These are phyloP conservation scores for Mionectes macconnelli DNA, from an alignment of 2,113 vertebrate species.

Conservation along the genomic window DNA sequence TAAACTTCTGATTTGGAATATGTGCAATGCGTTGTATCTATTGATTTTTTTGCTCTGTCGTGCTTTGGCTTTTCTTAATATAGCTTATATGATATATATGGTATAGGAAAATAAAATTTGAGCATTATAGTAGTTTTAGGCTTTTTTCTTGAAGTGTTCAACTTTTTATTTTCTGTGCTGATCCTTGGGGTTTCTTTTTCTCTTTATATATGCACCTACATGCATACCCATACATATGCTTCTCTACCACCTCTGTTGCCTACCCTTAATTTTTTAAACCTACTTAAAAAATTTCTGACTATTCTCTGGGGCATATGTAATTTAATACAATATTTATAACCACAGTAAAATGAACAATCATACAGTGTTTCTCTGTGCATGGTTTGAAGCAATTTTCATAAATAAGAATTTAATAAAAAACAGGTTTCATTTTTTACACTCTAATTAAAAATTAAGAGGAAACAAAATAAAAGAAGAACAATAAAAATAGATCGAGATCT, in stretches of 20 bases:
- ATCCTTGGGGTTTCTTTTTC: accelerated
- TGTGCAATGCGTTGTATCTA: neutral
- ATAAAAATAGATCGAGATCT: neutral
- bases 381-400: constrained; percentile 57
- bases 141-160: neutral
- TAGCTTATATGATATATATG: neutral
- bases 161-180: neutral
- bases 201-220: neutral
- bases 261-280: neutral
- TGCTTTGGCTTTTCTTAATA: neutral
- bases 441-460: constrained; percentile 56
- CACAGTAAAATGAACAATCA: constrained; percentile 21
- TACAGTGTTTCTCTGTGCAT: neutral
- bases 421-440: constrained; percentile 43
- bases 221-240: neutral
- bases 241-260: neutral
- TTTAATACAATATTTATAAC: constrained; percentile 56
- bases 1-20: neutral
- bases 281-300: neutral
- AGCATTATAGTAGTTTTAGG: neutral
- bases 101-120: neutral
- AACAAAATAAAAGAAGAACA: neutral
- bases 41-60: neutral
- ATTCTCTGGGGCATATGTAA: neutral
- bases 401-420: constrained; percentile 58